phyloP scores from a whole-genome alignment of 1,140 invertebrate species.

The Megalonaias nervosa region DNA sequence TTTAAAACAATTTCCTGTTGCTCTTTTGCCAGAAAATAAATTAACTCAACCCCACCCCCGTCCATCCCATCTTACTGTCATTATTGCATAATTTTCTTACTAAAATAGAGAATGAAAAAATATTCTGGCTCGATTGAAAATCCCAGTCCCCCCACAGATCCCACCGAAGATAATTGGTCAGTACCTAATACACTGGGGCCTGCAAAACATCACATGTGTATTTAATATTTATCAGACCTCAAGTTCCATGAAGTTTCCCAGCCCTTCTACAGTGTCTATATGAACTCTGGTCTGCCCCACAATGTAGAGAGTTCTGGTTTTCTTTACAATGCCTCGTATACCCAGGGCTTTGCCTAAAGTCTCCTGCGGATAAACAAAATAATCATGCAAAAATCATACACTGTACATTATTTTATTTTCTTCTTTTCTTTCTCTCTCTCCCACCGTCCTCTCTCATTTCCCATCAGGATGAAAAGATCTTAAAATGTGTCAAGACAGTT shows the following conservation, averaged over 20 bases:
- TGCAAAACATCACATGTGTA: neutral
- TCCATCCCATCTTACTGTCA: neutral
- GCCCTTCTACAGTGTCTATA: conserved; percentile 84
- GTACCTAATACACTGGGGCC: neutral
- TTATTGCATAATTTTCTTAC: neutral
- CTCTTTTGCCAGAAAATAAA: no score
- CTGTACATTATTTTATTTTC: neutral
- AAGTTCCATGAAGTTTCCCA: conserved; percentile 92
- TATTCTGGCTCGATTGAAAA: neutral
- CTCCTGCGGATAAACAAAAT: conserved; percentile 45
- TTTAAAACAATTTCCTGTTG: no score
- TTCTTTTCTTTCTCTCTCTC: no score
- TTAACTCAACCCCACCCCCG: no score
- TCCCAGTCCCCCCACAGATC: neutral
- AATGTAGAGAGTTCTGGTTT: conserved; percentile 83
- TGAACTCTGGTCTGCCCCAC: conserved; percentile 90
- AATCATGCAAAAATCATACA: neutral
- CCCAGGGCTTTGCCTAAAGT: conserved; percentile 75
- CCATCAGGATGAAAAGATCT: no score
- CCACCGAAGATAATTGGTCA: neutral
- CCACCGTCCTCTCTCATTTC: no score
- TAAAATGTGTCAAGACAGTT: no score
- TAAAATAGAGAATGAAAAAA: neutral
- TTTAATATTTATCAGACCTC: conserved; percentile 77
- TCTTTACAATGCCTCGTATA: conserved; percentile 79